Conservation (phyloP, 2,113 vertebrate genomes). For the Formicarius rufipectus region DNA sequence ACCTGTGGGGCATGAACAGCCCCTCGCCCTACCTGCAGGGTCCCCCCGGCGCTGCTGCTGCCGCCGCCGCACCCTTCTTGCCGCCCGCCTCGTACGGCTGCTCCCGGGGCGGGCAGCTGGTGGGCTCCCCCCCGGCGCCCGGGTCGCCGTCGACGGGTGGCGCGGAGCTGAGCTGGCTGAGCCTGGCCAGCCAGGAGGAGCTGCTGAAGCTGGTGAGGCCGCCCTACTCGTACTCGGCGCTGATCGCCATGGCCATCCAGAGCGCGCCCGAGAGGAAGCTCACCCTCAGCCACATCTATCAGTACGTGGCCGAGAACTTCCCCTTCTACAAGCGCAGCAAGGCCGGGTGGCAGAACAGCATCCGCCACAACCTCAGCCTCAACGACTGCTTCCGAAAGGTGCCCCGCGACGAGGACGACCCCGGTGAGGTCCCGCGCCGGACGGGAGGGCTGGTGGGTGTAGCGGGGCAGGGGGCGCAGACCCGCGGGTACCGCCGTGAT, state of each 20-base stretch:
- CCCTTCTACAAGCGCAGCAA: constrained; percentile 98
- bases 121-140: constrained; percentile 78
- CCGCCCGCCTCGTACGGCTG: constrained; percentile 82
- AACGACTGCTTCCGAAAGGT: constrained; percentile 91
- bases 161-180: constrained; percentile 89
- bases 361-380: constrained; percentile 96
- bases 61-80: constrained; percentile 74
- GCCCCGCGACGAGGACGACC: constrained; percentile 94
- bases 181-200: constrained; percentile 92
- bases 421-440: constrained; percentile 76
- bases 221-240: constrained; percentile 95
- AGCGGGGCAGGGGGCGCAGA: background rate
- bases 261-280: constrained; percentile 91
- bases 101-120: constrained; percentile 77
- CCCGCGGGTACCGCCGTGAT: no score
- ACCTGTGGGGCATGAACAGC: constrained; percentile 87
- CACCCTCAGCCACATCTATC: constrained; percentile 95
- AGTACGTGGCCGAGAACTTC: constrained; percentile 95
- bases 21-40: constrained; percentile 81
- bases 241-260: constrained; percentile 99
- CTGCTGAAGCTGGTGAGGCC: constrained; percentile 93
- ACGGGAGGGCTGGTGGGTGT: background rate
- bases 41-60: constrained; percentile 56
- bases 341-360: constrained; percentile 98
- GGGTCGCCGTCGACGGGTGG: constrained; percentile 76